phyloP scores from a whole-genome alignment of 2,797 vertebrate genomes.

The Decapterus maruadsi region DNA sequence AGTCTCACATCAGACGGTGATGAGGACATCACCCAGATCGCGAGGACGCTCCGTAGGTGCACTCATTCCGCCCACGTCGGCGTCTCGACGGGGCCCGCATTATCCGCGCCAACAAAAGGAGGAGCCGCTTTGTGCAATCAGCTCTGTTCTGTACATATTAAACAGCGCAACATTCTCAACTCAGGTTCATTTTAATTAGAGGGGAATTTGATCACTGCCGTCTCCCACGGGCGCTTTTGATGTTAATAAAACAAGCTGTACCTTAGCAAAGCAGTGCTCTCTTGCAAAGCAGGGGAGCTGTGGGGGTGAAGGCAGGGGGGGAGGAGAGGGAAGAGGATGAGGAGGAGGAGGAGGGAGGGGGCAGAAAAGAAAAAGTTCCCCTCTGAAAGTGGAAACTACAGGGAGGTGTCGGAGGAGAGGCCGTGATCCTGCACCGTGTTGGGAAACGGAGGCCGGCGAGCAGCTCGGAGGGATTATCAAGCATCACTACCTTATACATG shows the following conservation, averaged over 20 bases:
- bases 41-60: conserved; percentile 52
- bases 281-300: conserved; percentile 48
- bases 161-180: conserved; percentile 77
- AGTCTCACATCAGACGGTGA: conserved; percentile 54
- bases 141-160: conserved; percentile 82
- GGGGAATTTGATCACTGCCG: conserved; percentile 82
- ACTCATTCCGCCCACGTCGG: conserved; percentile 77
- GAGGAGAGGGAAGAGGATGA: background rate
- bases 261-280: conserved; percentile 69
- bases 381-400: conserved; percentile 62
- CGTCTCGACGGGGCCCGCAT: conserved; percentile 65
- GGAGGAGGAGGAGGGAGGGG: background rate
- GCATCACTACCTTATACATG: conserved; percentile 47
- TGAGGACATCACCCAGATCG: conserved; percentile 72
- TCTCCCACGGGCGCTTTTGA: conserved; percentile 82
- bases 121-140: conserved; percentile 78
- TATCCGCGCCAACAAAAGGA: conserved; percentile 82
- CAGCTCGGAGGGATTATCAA: conserved; percentile 61
- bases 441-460: conserved; percentile 46
- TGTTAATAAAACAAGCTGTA: conserved; percentile 86
- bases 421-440: conserved; percentile 67
- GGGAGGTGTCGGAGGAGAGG: conserved; percentile 66
- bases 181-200: conserved; percentile 87
- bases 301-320: conserved; percentile 27
- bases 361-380: conserved; percentile 53